A percentile compares a stretch with the other conserved stretches of the same genome.
Evolutionary conservation across 2,797 vertebrate species (phyloP).

Genomic region (Todus mexicanus): DNA sequence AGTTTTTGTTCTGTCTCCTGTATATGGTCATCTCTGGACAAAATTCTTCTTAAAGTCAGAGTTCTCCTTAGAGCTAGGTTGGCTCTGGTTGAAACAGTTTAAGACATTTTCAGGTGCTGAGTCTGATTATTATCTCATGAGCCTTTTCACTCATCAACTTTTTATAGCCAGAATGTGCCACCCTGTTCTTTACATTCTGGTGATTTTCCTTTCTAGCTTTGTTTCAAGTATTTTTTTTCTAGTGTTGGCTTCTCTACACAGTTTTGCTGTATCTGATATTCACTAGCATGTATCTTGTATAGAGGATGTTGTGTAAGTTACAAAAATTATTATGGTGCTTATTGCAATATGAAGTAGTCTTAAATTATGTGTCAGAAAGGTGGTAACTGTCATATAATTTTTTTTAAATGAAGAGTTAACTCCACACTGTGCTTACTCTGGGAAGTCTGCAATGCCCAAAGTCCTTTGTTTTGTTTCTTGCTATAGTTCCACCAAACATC

Average conservation of each 20-base stretch:
- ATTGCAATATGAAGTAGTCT: neutral
- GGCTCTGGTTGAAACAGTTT: neutral
- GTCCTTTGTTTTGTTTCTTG: neutral
- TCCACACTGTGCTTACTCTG: neutral
- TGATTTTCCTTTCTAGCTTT: neutral
- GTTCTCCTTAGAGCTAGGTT: neutral
- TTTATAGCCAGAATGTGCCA: neutral
- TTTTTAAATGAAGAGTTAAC: neutral
- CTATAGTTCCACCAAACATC: constrained; percentile 92
- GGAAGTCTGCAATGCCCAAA: neutral
- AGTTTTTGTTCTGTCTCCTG: neutral
- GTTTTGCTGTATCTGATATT: neutral
- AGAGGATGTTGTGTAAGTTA: neutral
- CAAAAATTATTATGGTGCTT: neutral
- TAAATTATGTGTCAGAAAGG: neutral
- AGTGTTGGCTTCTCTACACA: neutral
- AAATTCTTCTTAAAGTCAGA: neutral
- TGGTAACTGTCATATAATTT: neutral
- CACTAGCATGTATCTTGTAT: neutral
- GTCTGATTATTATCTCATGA: neutral
- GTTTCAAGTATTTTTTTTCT: neutral
- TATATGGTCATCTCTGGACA: neutral
- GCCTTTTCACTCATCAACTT: neutral
- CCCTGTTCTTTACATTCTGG: neutral
- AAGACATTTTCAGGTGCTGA: neutral